A percentile compares a stretch with the other conserved stretches of the same genome.
phyloP scores from a whole-genome alignment of 1,140 invertebrate genomes.

The Cyclina sinensis region DNA sequence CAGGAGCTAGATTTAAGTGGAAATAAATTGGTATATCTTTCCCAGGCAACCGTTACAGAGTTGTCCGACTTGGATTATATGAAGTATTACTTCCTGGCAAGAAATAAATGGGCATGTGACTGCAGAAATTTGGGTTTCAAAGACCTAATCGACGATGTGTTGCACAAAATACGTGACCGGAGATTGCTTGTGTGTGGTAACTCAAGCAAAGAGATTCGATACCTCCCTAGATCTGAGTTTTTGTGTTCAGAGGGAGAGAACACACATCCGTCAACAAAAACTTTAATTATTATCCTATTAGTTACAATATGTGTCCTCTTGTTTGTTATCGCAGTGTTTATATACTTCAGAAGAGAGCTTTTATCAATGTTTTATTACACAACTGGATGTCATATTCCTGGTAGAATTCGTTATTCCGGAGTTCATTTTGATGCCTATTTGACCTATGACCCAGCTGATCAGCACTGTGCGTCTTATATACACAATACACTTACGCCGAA shows the following conservation, averaged over 20 bases:
- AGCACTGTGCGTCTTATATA: constrained; percentile 21
- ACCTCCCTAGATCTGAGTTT: constrained; percentile 37
- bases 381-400: constrained; percentile 50
- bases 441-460: constrained; percentile 25
- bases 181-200: background rate
- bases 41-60: constrained; percentile 17
- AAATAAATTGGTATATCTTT: constrained; percentile 26
- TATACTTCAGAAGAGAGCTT: constrained; percentile 52
- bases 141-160: constrained; percentile 36
- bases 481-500: constrained; percentile 33
- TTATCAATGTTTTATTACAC: constrained; percentile 40
- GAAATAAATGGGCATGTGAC: constrained; percentile 39
- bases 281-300: constrained; percentile 10
- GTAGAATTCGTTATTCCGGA: constrained; percentile 10
- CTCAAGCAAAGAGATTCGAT: background rate
- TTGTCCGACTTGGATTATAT: constrained; percentile 12
- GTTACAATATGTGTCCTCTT: constrained; percentile 10
- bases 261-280: background rate
- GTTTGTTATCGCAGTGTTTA: background rate
- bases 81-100: constrained; percentile 1
- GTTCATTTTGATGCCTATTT: constrained; percentile 57
- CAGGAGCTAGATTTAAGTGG: constrained; percentile 44
- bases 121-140: constrained; percentile 40
- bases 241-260: background rate
- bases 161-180: constrained; percentile 55